A percentile compares a stretch with the other conserved stretches of the same genome.
Conservation (phyloP, 2,113 vertebrate species). For the Myotis davidii region DNA sequence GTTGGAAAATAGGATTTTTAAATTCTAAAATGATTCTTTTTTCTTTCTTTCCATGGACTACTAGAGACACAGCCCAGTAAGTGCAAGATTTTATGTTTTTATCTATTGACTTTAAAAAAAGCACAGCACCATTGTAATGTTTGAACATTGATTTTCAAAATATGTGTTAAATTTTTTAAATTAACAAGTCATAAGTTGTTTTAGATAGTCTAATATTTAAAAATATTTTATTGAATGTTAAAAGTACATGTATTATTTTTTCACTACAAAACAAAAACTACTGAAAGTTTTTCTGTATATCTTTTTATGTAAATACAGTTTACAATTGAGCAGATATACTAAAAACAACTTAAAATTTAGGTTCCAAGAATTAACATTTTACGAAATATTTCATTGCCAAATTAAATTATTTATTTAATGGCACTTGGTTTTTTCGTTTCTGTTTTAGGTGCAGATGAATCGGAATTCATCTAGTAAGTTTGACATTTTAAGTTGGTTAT, state of each 20-base stretch:
- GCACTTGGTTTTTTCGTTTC: conserved; percentile 71
- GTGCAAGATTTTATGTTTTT: conserved; percentile 82
- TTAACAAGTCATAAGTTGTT: not conserved
- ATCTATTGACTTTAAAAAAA: conserved; percentile 15
- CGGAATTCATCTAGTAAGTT: conserved; percentile 97
- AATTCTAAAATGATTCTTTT: conserved; percentile 63
- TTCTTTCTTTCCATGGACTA: conserved; percentile 70
- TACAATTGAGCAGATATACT: not conserved
- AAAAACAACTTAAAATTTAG: conserved; percentile 44
- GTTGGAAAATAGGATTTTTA: conserved; percentile 5
- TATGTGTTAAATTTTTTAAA: conserved; percentile 23
- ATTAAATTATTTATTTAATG: conserved; percentile 53
- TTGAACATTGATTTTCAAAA: conserved; percentile 46
- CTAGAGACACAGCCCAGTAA: conserved; percentile 90
- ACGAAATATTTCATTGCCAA: conserved; percentile 25
- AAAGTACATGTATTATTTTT: not conserved
- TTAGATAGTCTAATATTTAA: conserved; percentile 54
- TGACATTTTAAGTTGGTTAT: conserved; percentile 71
- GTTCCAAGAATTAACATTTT: conserved; percentile 21
- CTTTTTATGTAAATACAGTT: conserved; percentile 43
- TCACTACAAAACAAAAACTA: conserved; percentile 43
- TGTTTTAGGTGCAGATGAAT: conserved; percentile 93
- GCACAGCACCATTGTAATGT: not conserved
- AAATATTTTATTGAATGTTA: conserved; percentile 44
- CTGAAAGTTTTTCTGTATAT: not conserved